Conservation (phyloP, 2,113 vertebrate species). For the Artemisiospiza belli region DNA sequence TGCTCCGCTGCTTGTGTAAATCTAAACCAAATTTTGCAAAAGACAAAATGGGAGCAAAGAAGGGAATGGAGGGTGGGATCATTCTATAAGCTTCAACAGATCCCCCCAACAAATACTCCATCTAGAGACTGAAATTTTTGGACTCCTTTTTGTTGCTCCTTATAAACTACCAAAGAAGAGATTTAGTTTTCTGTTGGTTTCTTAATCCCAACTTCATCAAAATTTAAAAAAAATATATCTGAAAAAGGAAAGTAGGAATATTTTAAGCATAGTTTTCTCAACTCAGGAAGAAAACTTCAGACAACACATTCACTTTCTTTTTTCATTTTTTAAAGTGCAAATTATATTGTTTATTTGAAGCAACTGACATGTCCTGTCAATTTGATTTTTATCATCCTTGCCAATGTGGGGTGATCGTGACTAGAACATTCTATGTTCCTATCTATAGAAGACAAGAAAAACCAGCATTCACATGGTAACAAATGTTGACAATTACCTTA, state of each 20-base stretch:
- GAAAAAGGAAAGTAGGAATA: neutral
- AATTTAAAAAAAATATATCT: neutral
- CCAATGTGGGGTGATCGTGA: slow-evolving; percentile 12
- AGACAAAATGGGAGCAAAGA: neutral
- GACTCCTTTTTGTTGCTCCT: neutral
- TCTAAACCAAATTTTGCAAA: neutral
- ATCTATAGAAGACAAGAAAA: slow-evolving; percentile 48
- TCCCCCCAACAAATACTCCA: neutral
- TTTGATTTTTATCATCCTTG: slow-evolving; percentile 47
- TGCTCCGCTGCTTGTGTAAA: neutral
- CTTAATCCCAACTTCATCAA: neutral
- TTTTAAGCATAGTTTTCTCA: slow-evolving; percentile 23
- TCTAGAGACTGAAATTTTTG: neutral
- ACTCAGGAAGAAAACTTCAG: slow-evolving; percentile 47
- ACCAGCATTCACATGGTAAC: slow-evolving; percentile 48
- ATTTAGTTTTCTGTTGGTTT: neutral
- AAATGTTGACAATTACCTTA: slow-evolving; percentile 81
- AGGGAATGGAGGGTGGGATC: neutral
- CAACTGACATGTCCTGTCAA: slow-evolving; percentile 40
- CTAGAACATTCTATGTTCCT: slow-evolving; percentile 41
- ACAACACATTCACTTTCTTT: slow-evolving; percentile 44
- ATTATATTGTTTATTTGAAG: slow-evolving; percentile 45
- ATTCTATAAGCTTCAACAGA: neutral
- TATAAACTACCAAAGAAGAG: neutral
- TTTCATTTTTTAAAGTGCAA: slow-evolving; percentile 30